These are phyloP conservation scores for Callopanchax toddi DNA, from an alignment of 2,113 vertebrate species.

Conservation along the genomic window DNA sequence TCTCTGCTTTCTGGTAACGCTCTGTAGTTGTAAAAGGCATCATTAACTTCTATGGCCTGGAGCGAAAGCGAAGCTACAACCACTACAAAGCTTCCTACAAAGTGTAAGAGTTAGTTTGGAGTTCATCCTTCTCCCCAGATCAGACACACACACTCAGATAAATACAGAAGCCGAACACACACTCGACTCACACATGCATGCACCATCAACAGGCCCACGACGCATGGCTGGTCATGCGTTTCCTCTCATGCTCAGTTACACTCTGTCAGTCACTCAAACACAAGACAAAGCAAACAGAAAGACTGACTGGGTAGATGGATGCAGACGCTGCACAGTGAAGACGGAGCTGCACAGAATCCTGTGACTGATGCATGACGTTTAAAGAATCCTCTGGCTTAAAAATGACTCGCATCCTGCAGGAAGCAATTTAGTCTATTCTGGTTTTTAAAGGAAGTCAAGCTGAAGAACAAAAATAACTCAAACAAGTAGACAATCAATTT, in stretches of 20 bases:
- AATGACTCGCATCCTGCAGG: conserved; percentile 2
- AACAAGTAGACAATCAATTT: not conserved
- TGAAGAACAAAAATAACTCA: not conserved
- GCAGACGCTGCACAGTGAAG: conserved; percentile 13
- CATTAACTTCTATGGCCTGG: conserved; percentile 43
- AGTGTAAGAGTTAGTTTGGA: conserved; percentile 14
- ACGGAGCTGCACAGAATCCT: conserved; percentile 8
- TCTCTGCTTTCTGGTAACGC: conserved; percentile 37
- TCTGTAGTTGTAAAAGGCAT: conserved; percentile 45
- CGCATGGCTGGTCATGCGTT: conserved; percentile 46
- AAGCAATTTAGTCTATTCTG: not conserved
- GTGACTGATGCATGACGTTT: conserved; percentile 11
- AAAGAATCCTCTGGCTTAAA: conserved; percentile 17
- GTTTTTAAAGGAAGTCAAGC: not conserved
- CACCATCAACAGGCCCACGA: not conserved
- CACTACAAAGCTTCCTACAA: conserved; percentile 20
- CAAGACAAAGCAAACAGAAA: conserved; percentile 5
- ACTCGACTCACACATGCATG: conserved; percentile 31
- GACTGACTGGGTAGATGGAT: conserved; percentile 20
- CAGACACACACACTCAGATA: conserved; percentile 9
- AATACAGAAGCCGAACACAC: conserved; percentile 30
- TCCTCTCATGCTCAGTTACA: conserved; percentile 21
- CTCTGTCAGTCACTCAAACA: conserved; percentile 43
- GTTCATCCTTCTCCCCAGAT: conserved; percentile 1
- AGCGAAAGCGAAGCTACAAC: conserved; percentile 32